Evolutionary conservation across 1,140 invertebrate genomes (phyloP).

Genomic region (Lasioglossum baleicum): DNA sequence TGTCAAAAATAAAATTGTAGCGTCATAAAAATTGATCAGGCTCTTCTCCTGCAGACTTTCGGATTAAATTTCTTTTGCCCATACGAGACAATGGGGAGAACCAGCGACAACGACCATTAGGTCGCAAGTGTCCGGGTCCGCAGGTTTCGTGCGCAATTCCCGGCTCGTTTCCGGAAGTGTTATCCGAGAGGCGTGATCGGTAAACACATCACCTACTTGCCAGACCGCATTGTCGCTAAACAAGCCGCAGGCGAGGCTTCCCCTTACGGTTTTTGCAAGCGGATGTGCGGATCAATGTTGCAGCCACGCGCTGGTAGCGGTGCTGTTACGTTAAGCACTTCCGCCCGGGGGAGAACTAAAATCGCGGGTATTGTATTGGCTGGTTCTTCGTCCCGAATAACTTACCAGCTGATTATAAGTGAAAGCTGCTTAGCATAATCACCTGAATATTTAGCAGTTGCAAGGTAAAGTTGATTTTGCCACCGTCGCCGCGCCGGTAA

Average conservation of each 20-base stretch:
- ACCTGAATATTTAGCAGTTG: not conserved
- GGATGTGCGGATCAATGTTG: constrained; percentile 13
- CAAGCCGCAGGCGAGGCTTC: not conserved
- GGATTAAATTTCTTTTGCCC: not conserved
- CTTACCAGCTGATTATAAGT: not conserved
- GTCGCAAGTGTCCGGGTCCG: not conserved
- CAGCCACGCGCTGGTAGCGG: not conserved
- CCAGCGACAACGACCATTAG: not conserved
- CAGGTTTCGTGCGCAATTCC: not conserved
- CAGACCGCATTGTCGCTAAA: constrained; percentile 12
- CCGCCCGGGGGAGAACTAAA: not conserved
- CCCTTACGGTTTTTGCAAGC: not conserved
- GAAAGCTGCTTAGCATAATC: not conserved
- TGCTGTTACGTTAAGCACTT: constrained; percentile 18
- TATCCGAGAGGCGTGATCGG: constrained; percentile 46
- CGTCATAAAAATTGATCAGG: too few species aligned
- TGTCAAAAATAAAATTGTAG: too few species aligned
- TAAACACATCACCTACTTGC: constrained; percentile 33
- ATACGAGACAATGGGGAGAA: not conserved
- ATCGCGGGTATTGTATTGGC: not conserved
- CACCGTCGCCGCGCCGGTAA: too few species aligned
- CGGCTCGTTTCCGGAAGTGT: not conserved
- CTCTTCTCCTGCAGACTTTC: too few species aligned
- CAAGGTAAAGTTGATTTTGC: not conserved
- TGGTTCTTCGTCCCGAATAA: too few species aligned